These are phyloP conservation scores for Muschampia plurimacula DNA, from an alignment of 2,888 invertebrate species.

Conservation along the genomic window DNA sequence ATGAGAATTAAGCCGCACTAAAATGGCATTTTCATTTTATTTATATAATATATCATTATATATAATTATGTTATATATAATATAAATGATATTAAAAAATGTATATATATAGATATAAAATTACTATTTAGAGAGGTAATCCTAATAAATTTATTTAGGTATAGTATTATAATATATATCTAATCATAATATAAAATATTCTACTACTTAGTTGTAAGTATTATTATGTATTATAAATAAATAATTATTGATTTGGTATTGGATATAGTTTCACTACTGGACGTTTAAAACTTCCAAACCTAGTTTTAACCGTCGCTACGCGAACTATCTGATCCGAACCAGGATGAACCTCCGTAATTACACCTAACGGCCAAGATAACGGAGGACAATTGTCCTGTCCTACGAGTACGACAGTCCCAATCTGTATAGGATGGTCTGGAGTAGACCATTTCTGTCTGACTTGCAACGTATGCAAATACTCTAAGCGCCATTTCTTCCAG, in stretches of 20 bases:
- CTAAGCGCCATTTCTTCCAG: not conserved
- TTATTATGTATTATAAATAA: not conserved
- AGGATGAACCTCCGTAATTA: not conserved
- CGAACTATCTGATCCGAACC: not conserved
- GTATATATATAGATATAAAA: no score
- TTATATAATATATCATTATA: no score
- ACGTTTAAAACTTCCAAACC: not conserved
- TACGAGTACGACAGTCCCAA: not conserved
- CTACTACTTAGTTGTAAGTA: not conserved
- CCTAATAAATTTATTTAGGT: no score
- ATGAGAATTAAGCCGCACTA: not conserved
- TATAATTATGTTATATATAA: no score
- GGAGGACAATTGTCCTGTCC: not conserved
- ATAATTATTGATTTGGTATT: not conserved
- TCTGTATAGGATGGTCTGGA: not conserved
- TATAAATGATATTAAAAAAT: no score
- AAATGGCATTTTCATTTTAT: not conserved
- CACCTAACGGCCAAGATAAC: conserved; percentile 1
- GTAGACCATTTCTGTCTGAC: not conserved
- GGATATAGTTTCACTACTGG: not conserved
- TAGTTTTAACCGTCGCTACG: not conserved
- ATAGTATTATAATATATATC: no score
- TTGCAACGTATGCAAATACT: not conserved
- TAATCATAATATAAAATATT: no score
- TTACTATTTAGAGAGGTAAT: no score